phyloP scores from a whole-genome alignment of 2,888 invertebrate species.

The Anthrax anthrax region DNA sequence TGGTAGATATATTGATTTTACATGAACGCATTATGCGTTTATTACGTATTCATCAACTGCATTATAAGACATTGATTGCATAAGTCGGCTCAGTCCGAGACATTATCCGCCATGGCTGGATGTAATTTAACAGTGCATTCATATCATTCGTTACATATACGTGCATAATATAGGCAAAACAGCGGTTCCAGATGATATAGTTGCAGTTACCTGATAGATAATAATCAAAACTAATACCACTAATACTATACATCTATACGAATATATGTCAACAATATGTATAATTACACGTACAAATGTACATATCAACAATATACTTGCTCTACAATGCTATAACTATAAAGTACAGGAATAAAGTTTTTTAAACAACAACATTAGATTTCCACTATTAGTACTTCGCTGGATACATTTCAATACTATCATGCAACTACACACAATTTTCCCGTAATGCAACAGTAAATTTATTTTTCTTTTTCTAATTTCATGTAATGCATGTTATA shows the following conservation, averaged over 20 bases:
- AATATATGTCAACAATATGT: no score
- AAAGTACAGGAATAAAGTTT: no score
- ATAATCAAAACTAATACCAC: no score
- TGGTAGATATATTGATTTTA: background rate
- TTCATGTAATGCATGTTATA: no score
- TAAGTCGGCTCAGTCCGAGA: conserved; percentile 1
- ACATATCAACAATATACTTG: no score
- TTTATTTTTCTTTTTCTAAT: background rate
- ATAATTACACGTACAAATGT: no score
- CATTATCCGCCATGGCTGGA: background rate
- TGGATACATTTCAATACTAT: conserved; percentile 1
- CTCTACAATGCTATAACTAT: no score
- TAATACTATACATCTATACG: no score
- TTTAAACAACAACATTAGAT: no score
- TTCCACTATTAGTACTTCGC: conserved; percentile 1
- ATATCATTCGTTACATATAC: background rate
- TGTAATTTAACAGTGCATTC: background rate
- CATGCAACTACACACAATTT: no score
- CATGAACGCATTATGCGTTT: conserved; percentile 7
- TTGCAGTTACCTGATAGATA: no score
- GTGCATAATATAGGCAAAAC: background rate
- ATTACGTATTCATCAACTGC: conserved; percentile 6
- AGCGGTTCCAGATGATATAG: background rate
- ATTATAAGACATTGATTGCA: conserved; percentile 5
- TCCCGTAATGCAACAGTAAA: conserved; percentile 8